A percentile compares a stretch with the other conserved stretches of the same genome.
Evolutionary conservation across 2,113 vertebrate genomes (phyloP).

Genomic region (Passer montanus): DNA sequence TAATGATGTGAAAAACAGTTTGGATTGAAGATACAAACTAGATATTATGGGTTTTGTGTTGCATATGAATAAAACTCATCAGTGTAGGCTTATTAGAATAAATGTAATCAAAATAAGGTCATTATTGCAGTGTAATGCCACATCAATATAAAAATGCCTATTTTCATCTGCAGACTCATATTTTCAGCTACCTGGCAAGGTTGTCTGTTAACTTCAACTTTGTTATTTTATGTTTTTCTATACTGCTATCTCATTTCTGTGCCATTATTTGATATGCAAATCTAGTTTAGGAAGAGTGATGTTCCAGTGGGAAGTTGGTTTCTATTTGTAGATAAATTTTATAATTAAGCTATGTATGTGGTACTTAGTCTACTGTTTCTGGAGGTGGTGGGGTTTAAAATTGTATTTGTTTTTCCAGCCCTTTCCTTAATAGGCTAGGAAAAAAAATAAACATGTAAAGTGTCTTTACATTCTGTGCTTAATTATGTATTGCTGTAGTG

Average conservation of each 20-base stretch:
- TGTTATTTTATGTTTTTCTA: background rate
- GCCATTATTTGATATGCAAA: background rate
- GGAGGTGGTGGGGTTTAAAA: background rate
- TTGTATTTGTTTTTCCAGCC: background rate
- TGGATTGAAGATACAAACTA: background rate
- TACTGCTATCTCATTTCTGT: background rate
- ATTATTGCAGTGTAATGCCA: background rate
- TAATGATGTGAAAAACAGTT: slow-evolving; percentile 46
- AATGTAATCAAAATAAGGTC: background rate
- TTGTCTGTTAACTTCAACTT: background rate
- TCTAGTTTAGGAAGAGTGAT: background rate
- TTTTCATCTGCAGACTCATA: background rate
- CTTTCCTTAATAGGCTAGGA: background rate
- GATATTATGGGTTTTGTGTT: background rate
- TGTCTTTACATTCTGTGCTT: background rate
- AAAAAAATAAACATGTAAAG: background rate
- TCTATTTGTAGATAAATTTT: background rate
- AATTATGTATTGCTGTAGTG: background rate
- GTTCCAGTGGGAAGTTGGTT: background rate
- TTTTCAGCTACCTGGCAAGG: background rate
- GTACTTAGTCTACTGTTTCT: background rate
- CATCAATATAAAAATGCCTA: background rate
- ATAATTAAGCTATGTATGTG: background rate
- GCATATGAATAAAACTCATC: slow-evolving; percentile 9
- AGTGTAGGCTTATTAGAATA: background rate